Percentiles rank a stretch among this genome's conserved stretches.
These are phyloP conservation scores for Sylvicapra grimmia DNA, from an alignment of 2,113 vertebrate genomes.

Conservation along the genomic window DNA sequence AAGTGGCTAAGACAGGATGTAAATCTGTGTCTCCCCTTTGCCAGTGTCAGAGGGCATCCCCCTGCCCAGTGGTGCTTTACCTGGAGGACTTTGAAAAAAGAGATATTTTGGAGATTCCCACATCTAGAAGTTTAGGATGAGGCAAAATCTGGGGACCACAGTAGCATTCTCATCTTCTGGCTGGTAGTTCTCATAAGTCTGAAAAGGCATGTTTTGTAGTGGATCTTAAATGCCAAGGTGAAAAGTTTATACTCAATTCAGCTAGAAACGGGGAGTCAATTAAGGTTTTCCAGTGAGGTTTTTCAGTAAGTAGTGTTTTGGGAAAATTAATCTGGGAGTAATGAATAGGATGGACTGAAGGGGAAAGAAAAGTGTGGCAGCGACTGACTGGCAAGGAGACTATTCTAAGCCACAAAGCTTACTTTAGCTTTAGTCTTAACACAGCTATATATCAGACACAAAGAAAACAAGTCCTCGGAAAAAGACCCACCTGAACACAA, in stretches of 20 bases:
- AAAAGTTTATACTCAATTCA: constrained; percentile 17
- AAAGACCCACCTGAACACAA: constrained; percentile 31
- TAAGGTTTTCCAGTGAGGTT: constrained; percentile 38
- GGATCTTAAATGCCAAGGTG: neutral
- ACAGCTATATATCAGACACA: neutral
- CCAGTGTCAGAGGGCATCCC: neutral
- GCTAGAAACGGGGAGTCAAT: constrained; percentile 34
- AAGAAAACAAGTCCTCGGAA: constrained; percentile 16
- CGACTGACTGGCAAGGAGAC: neutral
- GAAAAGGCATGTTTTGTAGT: neutral
- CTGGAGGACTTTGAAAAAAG: neutral
- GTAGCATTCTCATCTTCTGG: too few species aligned
- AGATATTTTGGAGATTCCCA: neutral
- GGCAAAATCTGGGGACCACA: neutral
- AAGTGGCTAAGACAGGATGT: neutral
- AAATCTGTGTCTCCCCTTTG: neutral
- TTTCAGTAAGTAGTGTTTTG: constrained; percentile 47
- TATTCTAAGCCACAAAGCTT: constrained; percentile 39
- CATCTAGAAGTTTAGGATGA: neutral
- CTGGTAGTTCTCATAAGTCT: neutral
- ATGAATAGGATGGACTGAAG: constrained; percentile 35
- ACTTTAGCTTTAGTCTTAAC: constrained; percentile 47
- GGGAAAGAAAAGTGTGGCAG: constrained; percentile 12
- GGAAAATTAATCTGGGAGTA: constrained; percentile 50
- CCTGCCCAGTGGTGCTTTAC: neutral